A percentile compares a stretch with the other conserved stretches of the same genome.
Conservation (phyloP, 2,113 vertebrate species). For the Cyrtonyx montezumae region DNA sequence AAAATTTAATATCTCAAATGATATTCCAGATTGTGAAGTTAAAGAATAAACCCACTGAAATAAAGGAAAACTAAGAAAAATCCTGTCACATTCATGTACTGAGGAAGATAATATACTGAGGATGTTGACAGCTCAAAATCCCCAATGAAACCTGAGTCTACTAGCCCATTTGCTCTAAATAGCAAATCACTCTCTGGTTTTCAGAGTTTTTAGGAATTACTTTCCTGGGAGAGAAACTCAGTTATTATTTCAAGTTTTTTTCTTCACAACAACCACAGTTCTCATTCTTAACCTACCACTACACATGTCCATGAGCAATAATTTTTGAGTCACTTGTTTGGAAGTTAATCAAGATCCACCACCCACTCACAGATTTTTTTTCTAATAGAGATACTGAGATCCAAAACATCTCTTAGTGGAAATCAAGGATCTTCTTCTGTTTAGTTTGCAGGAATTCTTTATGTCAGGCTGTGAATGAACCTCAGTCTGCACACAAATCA, state of each 20-base stretch:
- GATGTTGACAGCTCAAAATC: background rate
- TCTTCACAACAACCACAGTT: background rate
- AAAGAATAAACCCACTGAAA: background rate
- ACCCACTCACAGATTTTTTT: conserved; percentile 9
- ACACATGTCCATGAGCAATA: background rate
- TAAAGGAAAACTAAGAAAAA: background rate
- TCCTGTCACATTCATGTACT: background rate
- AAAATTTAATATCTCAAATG: background rate
- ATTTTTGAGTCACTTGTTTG: background rate
- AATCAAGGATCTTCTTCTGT: conserved; percentile 11
- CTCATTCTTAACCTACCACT: background rate
- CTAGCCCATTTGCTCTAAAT: background rate
- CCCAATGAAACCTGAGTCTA: background rate
- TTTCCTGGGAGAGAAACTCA: background rate
- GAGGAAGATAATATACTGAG: background rate
- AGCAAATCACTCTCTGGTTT: background rate
- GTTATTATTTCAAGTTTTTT: background rate
- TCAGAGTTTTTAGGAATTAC: background rate
- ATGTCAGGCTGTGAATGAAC: background rate
- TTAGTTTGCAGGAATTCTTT: conserved; percentile 12
- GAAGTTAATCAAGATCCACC: background rate
- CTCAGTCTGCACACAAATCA: background rate
- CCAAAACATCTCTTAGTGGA: conserved; percentile 29
- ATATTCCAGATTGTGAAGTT: background rate
- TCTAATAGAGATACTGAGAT: conserved; percentile 1